These are phyloP conservation scores for Mus minutoides DNA, from an alignment of 2,797 vertebrate species.

Conservation along the genomic window DNA sequence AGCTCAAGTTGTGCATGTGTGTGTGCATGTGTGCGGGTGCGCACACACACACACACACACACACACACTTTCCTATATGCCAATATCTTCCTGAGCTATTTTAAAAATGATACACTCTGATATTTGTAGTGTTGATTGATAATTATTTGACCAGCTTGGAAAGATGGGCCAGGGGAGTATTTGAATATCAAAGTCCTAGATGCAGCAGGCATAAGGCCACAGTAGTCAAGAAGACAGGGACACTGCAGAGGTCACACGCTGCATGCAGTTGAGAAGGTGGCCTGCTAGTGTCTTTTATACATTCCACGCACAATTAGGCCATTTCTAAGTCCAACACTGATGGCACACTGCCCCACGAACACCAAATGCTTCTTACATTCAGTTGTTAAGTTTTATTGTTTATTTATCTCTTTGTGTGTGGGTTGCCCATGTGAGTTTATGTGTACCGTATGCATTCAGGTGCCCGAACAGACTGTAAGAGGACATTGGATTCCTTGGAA, in stretches of 20 bases:
- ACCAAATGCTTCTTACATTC: background rate
- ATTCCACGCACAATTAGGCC: too few relatives aligned
- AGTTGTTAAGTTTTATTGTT: background rate
- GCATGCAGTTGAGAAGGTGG: background rate
- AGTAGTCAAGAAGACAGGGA: background rate
- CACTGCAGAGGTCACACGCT: background rate
- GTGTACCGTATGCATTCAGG: background rate
- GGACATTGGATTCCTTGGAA: background rate
- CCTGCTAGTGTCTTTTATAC: background rate
- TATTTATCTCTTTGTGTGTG: background rate
- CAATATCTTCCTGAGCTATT: background rate
- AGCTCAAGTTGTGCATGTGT: background rate
- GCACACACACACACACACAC: background rate
- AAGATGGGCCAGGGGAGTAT: background rate
- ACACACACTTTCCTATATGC: background rate
- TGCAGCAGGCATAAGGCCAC: background rate
- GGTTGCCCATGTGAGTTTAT: background rate
- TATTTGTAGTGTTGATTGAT: background rate
- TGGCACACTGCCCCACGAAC: background rate
- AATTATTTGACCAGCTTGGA: background rate
- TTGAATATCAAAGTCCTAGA: slow-evolving; percentile 15
- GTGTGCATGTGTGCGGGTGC: background rate
- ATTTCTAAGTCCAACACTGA: background rate
- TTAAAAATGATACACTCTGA: background rate
- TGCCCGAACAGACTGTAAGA: background rate